Conservation (phyloP, 2,797 vertebrate genomes). For the Iguana delicatissima region DNA sequence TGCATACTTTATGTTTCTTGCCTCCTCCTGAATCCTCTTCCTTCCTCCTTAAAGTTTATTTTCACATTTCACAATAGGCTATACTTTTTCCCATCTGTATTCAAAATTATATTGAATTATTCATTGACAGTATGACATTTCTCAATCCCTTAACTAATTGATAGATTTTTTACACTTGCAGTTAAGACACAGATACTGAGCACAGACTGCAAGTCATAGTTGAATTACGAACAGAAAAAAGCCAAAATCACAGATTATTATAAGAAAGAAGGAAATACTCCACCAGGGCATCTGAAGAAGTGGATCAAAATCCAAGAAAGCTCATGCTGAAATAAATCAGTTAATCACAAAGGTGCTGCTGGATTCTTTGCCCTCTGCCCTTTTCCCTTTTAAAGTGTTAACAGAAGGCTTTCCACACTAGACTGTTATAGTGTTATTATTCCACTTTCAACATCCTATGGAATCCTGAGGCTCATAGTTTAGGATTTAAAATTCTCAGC, state of each 20-base stretch:
- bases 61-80: conserved; percentile 1
- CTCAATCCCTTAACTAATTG: background rate
- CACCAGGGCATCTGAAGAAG: too few relatives aligned
- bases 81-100: conserved; percentile 1
- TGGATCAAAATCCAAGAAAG: too few relatives aligned
- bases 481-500: too few relatives aligned
- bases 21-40: conserved; percentile 26
- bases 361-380: too few relatives aligned
- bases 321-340: too few relatives aligned
- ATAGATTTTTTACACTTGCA: fast-evolving
- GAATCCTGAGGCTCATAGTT: too few relatives aligned
- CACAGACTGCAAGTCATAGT: conserved; percentile 11
- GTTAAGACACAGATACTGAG: conserved; percentile 26
- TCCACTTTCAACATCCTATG: too few relatives aligned
- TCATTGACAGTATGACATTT: conserved; percentile 42
- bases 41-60: conserved; percentile 38
- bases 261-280: background rate
- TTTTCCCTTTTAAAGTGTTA: too few relatives aligned
- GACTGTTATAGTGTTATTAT: too few relatives aligned
- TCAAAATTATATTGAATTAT: conserved; percentile 33
- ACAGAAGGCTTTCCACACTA: too few relatives aligned
- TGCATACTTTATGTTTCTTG: background rate
- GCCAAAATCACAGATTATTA: background rate
- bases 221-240: conserved; percentile 32
- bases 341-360: too few relatives aligned